Evolutionary conservation across 2,797 vertebrate species (phyloP), one percentile per base, ranked within the genome.

Genomic region (Anisognathus igniventris): DNA sequence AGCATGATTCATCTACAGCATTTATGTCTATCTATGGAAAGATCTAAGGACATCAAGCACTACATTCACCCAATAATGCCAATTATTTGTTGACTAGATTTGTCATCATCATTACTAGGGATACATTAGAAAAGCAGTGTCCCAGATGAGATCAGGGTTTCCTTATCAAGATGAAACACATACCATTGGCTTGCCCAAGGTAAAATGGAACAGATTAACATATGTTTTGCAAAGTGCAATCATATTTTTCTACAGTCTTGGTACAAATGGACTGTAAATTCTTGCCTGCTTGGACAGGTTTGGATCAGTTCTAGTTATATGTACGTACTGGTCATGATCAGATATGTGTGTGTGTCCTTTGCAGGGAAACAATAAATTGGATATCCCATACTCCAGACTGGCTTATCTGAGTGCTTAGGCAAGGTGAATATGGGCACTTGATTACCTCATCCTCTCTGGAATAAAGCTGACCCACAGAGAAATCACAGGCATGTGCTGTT

Each of bases 1-100:
- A 67, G 54, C 48, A 53, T 88, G 89, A 92, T 95, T 96, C 61
- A 92, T 87, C 84, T 90, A 27, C 30, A 61, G 53, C 48, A 17
- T 73, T 92, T 87, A 57, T 76, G 48, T 51, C 48, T 92, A 39
- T 79, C 64, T 91, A 3, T 67, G 73, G 80, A 57, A 88, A 92
- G 70, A 81, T 68, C 86, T 88, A 72, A 92, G 65, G 73, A 72
- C 62, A 86, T 86, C 45, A 86, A 84, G 68, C 68, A 47, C 35
- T 80, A 33, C 14, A 8, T n/a, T 95, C 58, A 60, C 54, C 57
- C 54, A 74, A 31, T 80, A 95, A 86, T 84, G 73, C 51, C 44
- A 66, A 66, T 90, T 92, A 76, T 67, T 94, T 88, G 50, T 80
- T 86, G 50, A 83, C 28, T 48, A 31, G 68, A 62, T 88, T 88